Conservation (phyloP, 2,113 vertebrate genomes). For the Indri indri region DNA sequence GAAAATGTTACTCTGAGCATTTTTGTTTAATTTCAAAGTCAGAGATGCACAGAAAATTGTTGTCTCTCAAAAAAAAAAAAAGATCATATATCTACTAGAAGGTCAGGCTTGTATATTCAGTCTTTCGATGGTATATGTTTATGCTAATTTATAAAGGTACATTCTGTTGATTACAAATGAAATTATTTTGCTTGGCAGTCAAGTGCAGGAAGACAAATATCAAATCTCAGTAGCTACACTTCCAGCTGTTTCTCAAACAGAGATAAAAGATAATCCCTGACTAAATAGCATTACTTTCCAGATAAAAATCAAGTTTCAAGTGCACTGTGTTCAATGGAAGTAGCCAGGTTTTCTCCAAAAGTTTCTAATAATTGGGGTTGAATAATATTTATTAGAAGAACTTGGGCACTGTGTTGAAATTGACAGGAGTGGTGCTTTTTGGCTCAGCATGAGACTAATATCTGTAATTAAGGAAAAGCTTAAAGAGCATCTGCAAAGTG, state of each 20-base stretch:
- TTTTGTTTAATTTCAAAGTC: slow-evolving; percentile 47
- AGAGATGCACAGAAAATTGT: slow-evolving; percentile 10
- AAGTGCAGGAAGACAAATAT: slow-evolving; percentile 70
- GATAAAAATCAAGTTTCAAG: slow-evolving; percentile 71
- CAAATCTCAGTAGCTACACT: slow-evolving; percentile 57
- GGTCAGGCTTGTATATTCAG: slow-evolving; percentile 56
- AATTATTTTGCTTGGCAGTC: slow-evolving; percentile 58
- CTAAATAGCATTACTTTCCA: slow-evolving; percentile 70
- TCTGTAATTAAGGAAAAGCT: slow-evolving; percentile 74
- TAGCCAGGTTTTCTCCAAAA: slow-evolving; percentile 62
- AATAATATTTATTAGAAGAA: slow-evolving; percentile 70
- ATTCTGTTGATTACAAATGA: slow-evolving; percentile 59
- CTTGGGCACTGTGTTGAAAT: slow-evolving; percentile 59
- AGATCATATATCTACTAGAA: slow-evolving; percentile 11
- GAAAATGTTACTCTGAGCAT: slow-evolving; percentile 7
- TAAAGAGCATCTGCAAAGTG: slow-evolving; percentile 65
- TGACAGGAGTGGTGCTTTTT: slow-evolving; percentile 61
- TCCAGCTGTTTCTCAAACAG: slow-evolving; percentile 54
- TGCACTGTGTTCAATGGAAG: not conserved
- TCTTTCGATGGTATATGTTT: slow-evolving; percentile 23
- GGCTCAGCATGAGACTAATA: slow-evolving; percentile 69
- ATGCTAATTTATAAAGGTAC: slow-evolving; percentile 63
- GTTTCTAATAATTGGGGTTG: slow-evolving; percentile 58
- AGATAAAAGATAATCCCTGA: slow-evolving; percentile 73
- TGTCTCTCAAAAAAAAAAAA: not conserved